Base-by-base conservation (phyloP, 64 coral and sea anemone species). In the Catalaphyllia jardinei region DNA sequence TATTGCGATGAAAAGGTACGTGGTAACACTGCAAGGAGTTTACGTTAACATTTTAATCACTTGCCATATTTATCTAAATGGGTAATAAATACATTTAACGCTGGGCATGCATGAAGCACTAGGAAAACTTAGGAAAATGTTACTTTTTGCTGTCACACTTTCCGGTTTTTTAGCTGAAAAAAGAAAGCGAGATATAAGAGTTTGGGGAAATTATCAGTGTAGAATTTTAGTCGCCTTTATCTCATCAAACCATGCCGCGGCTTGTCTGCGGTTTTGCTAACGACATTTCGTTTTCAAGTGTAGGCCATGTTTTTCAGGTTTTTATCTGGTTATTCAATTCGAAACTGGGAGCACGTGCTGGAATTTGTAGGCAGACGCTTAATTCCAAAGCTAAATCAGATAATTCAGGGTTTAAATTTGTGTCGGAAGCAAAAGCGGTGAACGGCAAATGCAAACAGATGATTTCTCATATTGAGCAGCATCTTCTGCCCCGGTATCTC, bases 1-100 rank as follows among this genome's bases (percentile, higher is more conserved):
- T 61, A 79, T 92, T 60, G 39, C 72, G 59, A n/a, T 92, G 64
- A 92, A 87, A 71, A 86, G 90, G 90, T 92, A 39, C 3, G 90
- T 86, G 20, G 17, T 29, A 15, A 20, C 35, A 24, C 20, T 30
- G 60, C 20, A 29, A 24, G 24, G 29, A 19, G 16, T 42, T 83
- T 83, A 35, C 19, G 22, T 42, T 83, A 24, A 11, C 7, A 39
- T 10, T 64, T 67, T 62, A 22, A 25, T 24, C 16, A 28, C 39
- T 83, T 83, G 28, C 10, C 61, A 79, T 13, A 79, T 79, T 28
- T 57, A 30, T 29, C n/a, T 69, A 9, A 27, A 69, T 69, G n/a
- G n/a, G 65, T 11, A 25, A 10, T 69, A 27, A n/a, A 11, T 65
- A 65, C 18, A 20, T 69, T 57, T n/a, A 69, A 69, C 65, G 22